These are phyloP conservation scores for Zygaena filipendulae DNA, from an alignment of 2,888 invertebrate genomes.

Conservation along the genomic window DNA sequence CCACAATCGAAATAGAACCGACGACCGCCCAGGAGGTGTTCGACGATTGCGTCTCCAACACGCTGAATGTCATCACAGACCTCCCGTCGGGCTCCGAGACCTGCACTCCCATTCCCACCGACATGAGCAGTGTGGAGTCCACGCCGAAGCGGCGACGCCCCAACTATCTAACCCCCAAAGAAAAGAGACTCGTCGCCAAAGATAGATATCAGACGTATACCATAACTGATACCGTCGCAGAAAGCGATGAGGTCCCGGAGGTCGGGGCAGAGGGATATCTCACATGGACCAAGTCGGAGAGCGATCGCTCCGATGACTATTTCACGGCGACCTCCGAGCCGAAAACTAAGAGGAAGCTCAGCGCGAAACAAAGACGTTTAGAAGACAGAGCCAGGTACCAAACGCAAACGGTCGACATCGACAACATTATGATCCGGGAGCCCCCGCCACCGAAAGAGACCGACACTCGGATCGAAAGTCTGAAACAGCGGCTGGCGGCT, in stretches of 20 bases:
- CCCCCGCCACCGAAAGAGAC: slow-evolving; percentile 20
- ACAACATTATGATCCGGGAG: slow-evolving; percentile 31
- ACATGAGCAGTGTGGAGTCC: slow-evolving; percentile 79
- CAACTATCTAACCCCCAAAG: slow-evolving; percentile 77
- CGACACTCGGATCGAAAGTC: slow-evolving; percentile 46
- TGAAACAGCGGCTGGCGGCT: slow-evolving; percentile 46
- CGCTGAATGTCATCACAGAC: slow-evolving; percentile 67
- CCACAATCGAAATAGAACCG: slow-evolving; percentile 58
- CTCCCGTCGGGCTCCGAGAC: slow-evolving; percentile 65
- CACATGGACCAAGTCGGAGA: slow-evolving; percentile 57
- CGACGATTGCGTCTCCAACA: slow-evolving; percentile 68
- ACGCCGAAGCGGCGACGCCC: slow-evolving; percentile 74
- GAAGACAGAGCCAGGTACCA: slow-evolving; percentile 77
- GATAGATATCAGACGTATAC: slow-evolving; percentile 88
- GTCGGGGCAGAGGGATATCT: slow-evolving; percentile 42
- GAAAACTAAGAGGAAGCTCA: slow-evolving; percentile 48
- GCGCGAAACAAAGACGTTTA: slow-evolving; percentile 73
- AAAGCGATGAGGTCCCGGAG: slow-evolving; percentile 33
- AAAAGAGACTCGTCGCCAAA: slow-evolving; percentile 77
- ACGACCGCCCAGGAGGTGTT: slow-evolving; percentile 68
- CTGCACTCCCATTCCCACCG: slow-evolving; percentile 74
- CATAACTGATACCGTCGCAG: slow-evolving; percentile 68
- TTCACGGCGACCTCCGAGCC: slow-evolving; percentile 38
- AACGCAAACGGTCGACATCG: slow-evolving; percentile 69
- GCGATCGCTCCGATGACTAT: slow-evolving; percentile 48